A percentile compares a stretch with the other conserved stretches of the same genome.
phyloP scores from a whole-genome alignment of 2,888 invertebrate genomes.

The Euzetes globulus region DNA sequence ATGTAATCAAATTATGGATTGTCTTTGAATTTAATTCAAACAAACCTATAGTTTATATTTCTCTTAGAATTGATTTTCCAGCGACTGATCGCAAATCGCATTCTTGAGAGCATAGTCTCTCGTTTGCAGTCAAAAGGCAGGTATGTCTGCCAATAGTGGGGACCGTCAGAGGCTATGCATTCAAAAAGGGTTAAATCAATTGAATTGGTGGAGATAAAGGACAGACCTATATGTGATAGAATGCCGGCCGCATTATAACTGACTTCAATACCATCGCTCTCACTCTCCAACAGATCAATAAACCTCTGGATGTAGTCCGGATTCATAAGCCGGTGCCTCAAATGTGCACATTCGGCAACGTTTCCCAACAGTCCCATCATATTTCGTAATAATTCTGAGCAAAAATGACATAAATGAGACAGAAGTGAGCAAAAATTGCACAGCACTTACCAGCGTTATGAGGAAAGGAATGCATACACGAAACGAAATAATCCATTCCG shows the following conservation, averaged over 20 bases:
- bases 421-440: not conserved
- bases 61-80: slow-evolving; percentile 81
- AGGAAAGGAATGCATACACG: slow-evolving; percentile 57
- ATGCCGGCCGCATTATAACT: slow-evolving; percentile 95
- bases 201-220: not conserved
- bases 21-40: slow-evolving; percentile 7
- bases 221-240: slow-evolving; percentile 63
- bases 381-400: slow-evolving; percentile 78
- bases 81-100: slow-evolving; percentile 71
- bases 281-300: slow-evolving; percentile 70
- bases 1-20: slow-evolving; percentile 1
- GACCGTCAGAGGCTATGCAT: slow-evolving; percentile 77
- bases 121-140: slow-evolving; percentile 57
- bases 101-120: slow-evolving; percentile 61
- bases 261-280: slow-evolving; percentile 90
- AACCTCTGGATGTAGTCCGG: slow-evolving; percentile 60
- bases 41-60: slow-evolving; percentile 80
- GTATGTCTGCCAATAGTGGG: slow-evolving; percentile 68
- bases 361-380: slow-evolving; percentile 95
- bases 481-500: slow-evolving; percentile 83
- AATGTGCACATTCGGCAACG: slow-evolving; percentile 81
- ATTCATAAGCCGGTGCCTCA: slow-evolving; percentile 76
- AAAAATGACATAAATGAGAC: not conserved
- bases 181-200: not conserved
- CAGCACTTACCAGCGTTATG: slow-evolving; percentile 32